Conservation (phyloP, 2,113 vertebrate genomes). For the Callionymus lyra region DNA sequence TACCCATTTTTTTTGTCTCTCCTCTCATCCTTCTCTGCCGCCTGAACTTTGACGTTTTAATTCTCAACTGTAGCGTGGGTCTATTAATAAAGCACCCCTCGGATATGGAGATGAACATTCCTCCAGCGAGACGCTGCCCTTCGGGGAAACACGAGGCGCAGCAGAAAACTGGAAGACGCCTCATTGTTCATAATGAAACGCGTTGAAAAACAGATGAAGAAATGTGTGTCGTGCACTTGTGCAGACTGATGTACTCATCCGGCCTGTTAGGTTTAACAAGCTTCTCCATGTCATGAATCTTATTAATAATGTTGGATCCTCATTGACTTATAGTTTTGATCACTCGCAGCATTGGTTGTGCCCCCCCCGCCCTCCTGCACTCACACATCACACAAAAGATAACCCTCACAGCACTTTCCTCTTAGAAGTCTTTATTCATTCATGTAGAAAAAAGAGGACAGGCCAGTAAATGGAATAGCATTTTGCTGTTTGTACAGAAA, state of each 20-base stretch:
- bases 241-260: conserved; percentile 35
- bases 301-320: conserved; percentile 36
- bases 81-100: too few species aligned
- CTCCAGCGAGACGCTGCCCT: too few species aligned
- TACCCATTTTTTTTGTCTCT: too few species aligned
- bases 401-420: conserved; percentile 24
- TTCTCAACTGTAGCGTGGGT: too few species aligned
- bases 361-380: conserved; percentile 8
- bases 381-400: conserved; percentile 8
- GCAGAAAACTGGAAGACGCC: too few species aligned
- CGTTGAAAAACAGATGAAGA: too few species aligned
- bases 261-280: conserved; percentile 50
- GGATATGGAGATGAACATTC: too few species aligned
- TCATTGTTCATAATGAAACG: too few species aligned
- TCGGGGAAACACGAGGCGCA: too few species aligned
- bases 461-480: conserved; percentile 46
- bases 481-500: conserved; percentile 54
- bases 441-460: conserved; percentile 60
- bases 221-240: too few species aligned
- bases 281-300: conserved; percentile 31
- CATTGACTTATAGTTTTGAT: conserved; percentile 36
- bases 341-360: conserved; percentile 27
- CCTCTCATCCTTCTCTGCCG: too few species aligned
- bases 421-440: conserved; percentile 60
- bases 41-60: too few species aligned